Evolutionary conservation across 2,113 vertebrate genomes (phyloP).

Genomic region (Arizona elegans): DNA sequence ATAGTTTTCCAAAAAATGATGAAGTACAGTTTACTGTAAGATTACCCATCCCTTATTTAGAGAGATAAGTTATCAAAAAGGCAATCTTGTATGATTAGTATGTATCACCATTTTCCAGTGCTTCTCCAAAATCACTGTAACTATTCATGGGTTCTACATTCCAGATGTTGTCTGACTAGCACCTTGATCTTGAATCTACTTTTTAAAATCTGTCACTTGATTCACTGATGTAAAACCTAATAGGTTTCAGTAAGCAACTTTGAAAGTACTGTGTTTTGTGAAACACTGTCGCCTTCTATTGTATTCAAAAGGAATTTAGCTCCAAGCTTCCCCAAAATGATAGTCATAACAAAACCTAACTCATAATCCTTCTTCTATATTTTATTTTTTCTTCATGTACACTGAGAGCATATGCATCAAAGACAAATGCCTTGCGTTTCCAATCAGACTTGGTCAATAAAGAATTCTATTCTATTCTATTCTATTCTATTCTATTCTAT

Average conservation of each 20-base stretch:
- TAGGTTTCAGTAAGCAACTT: neutral
- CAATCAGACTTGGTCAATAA: too few relatives aligned
- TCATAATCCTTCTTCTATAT: neutral
- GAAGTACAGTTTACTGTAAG: neutral
- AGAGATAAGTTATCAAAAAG: neutral
- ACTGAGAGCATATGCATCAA: too few relatives aligned
- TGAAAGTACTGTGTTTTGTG: neutral
- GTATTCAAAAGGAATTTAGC: neutral
- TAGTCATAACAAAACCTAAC: neutral
- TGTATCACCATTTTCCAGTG: conserved; percentile 11
- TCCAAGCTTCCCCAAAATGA: neutral
- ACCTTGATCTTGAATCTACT: neutral
- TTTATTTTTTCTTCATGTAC: too few relatives aligned
- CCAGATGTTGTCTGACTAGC: neutral
- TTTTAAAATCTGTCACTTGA: neutral
- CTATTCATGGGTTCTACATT: neutral
- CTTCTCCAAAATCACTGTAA: neutral
- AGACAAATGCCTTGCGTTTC: too few relatives aligned
- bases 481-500: too few relatives aligned
- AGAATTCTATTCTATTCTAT: too few relatives aligned
- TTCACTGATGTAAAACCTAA: neutral
- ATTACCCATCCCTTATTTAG: neutral
- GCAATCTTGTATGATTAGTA: neutral
- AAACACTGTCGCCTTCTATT: neutral
- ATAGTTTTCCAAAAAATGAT: neutral